Base-by-base conservation (phyloP, 92 coral and sea anemone genomes). In the Epizoanthus fatuus region DNA sequence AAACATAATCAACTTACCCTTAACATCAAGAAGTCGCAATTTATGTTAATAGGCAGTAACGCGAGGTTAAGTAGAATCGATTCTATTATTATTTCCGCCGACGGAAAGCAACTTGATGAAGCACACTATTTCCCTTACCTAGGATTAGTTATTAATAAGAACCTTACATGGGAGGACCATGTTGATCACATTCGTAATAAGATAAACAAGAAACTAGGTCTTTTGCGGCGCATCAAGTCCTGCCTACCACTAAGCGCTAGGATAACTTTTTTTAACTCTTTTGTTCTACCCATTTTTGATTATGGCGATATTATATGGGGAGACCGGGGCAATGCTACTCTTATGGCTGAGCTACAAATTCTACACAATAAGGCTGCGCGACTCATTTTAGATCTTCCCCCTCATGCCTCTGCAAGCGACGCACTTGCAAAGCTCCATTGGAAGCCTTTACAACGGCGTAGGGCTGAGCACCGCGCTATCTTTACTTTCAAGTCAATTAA, bases 321-420 rank as follows among this genome's bases (percentile, higher is more conserved):
- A 42, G 87, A 84, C 69, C 35, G 80, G 69, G 87, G 72, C 59
- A 84, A 72, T 69, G 49, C 56, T 60, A 73, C 88, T 13, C 74
- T 84, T 47, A 84, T 89, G 92, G n/a, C 89, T 15, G 75, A 83
- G 64, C 71, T 83, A 62, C 85, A 89, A 83, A 56, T 89, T 32
- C 69, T 89, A 47, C 89, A 89, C 55, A 89, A 89, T 15, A 89
- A 89, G 68, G 92, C 88, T 56, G 89, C 92, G 47, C 79, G 54
- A 47, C 22, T 83, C 16, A 83, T 89, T 42, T 55, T 89, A 56
- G 92, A 77, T 53, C 53, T 64, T 16, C 68, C 88, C 78, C 29
- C 70, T 2, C 5, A 4, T 12, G 51, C 89, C 3, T 84, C 89
- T 4, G 91, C 91, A 10, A 69, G 74, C 64, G 82, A 69, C 16